Base-by-base conservation (phyloP, 2,888 invertebrate species). In the Xestobium rufovillosum region DNA sequence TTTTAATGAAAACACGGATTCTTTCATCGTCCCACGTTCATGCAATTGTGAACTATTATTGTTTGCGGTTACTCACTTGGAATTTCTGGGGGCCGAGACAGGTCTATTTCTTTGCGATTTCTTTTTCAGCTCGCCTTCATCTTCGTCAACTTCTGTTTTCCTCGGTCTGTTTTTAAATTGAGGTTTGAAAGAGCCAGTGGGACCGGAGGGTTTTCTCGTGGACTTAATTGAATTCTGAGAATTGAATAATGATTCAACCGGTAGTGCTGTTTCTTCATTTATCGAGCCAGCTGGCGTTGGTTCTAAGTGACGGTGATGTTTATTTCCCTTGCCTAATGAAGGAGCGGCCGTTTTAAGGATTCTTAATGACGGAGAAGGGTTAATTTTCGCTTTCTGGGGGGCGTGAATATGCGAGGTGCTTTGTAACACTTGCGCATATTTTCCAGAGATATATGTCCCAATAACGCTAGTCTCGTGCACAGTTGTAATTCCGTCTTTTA, bases 401-500 rank as follows among this genome's bases (percentile, higher is more conserved):
- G 72, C 71, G 39, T 78, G 63, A 25, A 83, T 66, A 55, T 79
- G 80, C 0, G 88, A 85, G 26, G 84, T 83, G 54, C 86, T 87
- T 56, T 87, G 86, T 16, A 89, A 67, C 6, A 85, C 82, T 66
- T 90, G 89, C 2, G 89, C 88, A 61, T 90, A 89, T 67, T 89
- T 89, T 25, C 86, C 87, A 31, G 83, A 82, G 53, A 89, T 85
- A 57, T 81, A 85, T 3, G 90, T 88, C 14, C 90, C 85, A 51
- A 89, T 83, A n/a, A 90, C 87, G 59, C 83, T 85, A 1, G 89
- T 88, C 66, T 89, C 88, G 57, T 86, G 85, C 3, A 89, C 77
- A 1, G 88, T 88, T 3, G 88, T 88, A 2, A 80, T 66, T 2
- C 88, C 88, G 54, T 86, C 85, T 57, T 81, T 82, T 3, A 88